phyloP scores from a whole-genome alignment of 2,113 vertebrate genomes.

The Jaculus jaculus region DNA sequence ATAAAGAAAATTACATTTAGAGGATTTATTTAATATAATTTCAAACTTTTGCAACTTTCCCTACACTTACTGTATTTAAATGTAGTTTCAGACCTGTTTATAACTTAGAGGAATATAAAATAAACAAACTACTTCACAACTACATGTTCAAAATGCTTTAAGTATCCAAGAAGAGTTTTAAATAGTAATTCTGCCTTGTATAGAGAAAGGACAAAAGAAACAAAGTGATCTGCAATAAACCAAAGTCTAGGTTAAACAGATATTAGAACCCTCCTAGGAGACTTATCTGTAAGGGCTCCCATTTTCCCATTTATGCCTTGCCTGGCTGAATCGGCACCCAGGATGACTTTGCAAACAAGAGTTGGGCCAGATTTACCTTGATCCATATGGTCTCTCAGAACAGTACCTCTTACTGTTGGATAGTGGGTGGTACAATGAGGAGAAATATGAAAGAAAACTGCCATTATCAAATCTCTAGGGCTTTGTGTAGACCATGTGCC shows the following conservation, averaged over 20 bases:
- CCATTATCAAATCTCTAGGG: neutral
- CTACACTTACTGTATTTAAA: conserved; percentile 9
- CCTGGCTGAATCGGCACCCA: neutral
- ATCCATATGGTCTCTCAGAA: neutral
- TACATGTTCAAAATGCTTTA: conserved; percentile 16
- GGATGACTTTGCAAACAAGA: neutral
- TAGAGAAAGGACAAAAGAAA: neutral
- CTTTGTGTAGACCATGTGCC: neutral
- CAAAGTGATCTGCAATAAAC: neutral
- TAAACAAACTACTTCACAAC: conserved; percentile 17
- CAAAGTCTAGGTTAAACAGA: neutral
- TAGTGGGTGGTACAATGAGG: neutral
- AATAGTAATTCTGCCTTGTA: neutral
- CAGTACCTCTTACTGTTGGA: conserved; percentile 13
- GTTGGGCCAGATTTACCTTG: neutral
- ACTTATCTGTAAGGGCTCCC: neutral
- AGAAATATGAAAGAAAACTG: neutral
- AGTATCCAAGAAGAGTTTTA: conserved; percentile 3
- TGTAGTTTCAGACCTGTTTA: neutral
- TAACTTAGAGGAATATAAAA: conserved; percentile 28
- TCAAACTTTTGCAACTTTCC: conserved; percentile 7
- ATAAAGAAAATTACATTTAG: conserved; percentile 40
- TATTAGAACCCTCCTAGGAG: neutral
- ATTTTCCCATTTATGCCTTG: neutral
- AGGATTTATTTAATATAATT: conserved; percentile 42